A percentile compares a stretch with the other conserved stretches of the same genome.
These are phyloP conservation scores for Heterocephalus glaber DNA, from an alignment of 2,113 vertebrate genomes.

Conservation along the genomic window DNA sequence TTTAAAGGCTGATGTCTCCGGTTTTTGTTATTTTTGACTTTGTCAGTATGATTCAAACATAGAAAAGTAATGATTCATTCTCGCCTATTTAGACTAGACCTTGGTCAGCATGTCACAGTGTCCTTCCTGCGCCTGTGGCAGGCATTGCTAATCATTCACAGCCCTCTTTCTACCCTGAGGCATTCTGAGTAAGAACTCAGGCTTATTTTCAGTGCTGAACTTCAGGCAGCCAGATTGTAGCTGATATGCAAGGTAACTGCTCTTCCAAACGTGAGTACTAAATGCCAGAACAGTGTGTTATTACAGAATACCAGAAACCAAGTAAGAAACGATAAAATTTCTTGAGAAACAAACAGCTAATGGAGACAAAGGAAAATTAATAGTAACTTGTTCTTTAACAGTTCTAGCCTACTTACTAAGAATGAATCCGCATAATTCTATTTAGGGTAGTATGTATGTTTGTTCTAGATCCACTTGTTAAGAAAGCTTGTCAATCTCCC, in stretches of 20 bases:
- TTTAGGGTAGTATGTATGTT: background rate
- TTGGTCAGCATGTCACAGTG: background rate
- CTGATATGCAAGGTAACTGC: background rate
- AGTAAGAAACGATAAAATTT: slow-evolving; percentile 11
- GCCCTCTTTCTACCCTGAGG: background rate
- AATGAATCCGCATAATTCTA: slow-evolving; percentile 47
- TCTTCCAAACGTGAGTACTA: slow-evolving; percentile 24
- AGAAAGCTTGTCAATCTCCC: background rate
- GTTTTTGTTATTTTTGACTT: slow-evolving; percentile 5
- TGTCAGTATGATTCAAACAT: slow-evolving; percentile 34
- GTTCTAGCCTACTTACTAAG: slow-evolving; percentile 1
- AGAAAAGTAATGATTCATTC: slow-evolving; percentile 6
- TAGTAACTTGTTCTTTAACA: slow-evolving; percentile 45
- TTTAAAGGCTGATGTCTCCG: slow-evolving; percentile 60
- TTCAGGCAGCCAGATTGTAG: background rate
- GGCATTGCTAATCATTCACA: slow-evolving; percentile 3
- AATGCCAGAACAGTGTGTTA: background rate
- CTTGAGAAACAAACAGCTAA: background rate
- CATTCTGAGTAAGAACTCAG: background rate
- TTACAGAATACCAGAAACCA: background rate
- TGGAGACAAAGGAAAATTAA: slow-evolving; percentile 6
- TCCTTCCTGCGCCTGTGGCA: background rate
- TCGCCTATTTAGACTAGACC: background rate
- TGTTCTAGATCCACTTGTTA: slow-evolving; percentile 42
- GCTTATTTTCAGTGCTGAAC: background rate